Evolutionary conservation across 2,888 invertebrate species (phyloP).

Genomic region (Campaea margaritaria): DNA sequence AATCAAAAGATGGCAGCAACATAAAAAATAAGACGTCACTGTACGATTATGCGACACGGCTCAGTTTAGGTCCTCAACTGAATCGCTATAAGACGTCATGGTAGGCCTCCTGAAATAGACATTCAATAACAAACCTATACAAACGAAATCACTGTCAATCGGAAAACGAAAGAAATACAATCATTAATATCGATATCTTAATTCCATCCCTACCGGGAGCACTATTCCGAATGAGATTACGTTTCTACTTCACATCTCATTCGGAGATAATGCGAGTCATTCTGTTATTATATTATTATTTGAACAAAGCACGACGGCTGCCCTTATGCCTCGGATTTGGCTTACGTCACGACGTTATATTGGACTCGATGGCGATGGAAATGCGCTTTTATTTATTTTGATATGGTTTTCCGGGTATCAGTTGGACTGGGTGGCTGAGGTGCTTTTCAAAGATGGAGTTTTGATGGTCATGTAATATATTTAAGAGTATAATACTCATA

Average conservation of each 20-base stretch:
- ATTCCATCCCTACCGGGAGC: slow-evolving; percentile 54
- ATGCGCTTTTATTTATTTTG: slow-evolving; percentile 37
- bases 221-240: slow-evolving; percentile 76
- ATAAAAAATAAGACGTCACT: too few species aligned
- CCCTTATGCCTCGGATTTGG: slow-evolving; percentile 71
- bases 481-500: too few species aligned
- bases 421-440: not conserved
- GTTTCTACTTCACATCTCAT: slow-evolving; percentile 73
- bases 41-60: too few species aligned
- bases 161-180: slow-evolving; percentile 15
- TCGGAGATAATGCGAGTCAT: slow-evolving; percentile 72
- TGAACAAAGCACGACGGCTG: slow-evolving; percentile 68
- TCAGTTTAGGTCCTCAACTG: too few species aligned
- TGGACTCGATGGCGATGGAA: slow-evolving; percentile 60
- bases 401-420: slow-evolving; percentile 29
- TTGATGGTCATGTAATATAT: not conserved
- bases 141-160: not conserved
- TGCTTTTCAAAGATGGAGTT: not conserved
- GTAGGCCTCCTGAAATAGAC: not conserved
- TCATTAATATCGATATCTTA: slow-evolving; percentile 26
- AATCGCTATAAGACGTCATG: too few species aligned
- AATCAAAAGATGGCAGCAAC: too few species aligned
- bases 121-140: not conserved
- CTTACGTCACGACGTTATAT: slow-evolving; percentile 74
- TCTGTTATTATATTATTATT: slow-evolving; percentile 46